These are phyloP conservation scores for Loriculus beryllinus DNA, from an alignment of 2,797 vertebrate genomes.

Conservation along the genomic window DNA sequence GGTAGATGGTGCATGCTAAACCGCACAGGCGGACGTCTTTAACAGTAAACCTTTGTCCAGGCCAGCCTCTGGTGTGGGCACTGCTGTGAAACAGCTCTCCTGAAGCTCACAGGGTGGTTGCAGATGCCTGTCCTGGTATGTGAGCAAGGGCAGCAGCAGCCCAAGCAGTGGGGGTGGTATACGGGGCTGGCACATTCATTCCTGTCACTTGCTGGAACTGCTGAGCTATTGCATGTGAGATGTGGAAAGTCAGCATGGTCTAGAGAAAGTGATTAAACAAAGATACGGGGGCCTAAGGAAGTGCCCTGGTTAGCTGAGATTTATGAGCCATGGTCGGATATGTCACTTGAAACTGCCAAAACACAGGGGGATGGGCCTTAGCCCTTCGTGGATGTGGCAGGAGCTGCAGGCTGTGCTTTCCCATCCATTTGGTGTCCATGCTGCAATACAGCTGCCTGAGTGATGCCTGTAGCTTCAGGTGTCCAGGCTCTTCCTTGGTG, in stretches of 20 bases:
- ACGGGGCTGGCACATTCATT: rapidly evolving
- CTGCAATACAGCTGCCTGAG: background rate
- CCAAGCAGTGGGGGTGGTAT: rapidly evolving
- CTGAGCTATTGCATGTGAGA: background rate
- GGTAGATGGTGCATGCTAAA: conserved; percentile 16
- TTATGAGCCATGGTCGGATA: background rate
- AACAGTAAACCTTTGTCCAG: conserved; percentile 26
- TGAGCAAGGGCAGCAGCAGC: background rate
- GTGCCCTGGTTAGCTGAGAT: conserved; percentile 33
- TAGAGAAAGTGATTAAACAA: conserved; percentile 2
- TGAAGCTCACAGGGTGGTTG: background rate
- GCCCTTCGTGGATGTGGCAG: background rate
- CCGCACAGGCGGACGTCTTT: background rate
- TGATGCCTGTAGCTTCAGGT: background rate
- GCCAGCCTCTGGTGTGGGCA: background rate
- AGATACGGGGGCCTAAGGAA: background rate
- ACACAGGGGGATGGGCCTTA: background rate
- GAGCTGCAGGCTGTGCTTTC: background rate
- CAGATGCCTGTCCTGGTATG: background rate
- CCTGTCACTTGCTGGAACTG: background rate
- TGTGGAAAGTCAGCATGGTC: background rate
- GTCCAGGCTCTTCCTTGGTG: background rate
- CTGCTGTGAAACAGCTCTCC: background rate
- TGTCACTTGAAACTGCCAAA: background rate
- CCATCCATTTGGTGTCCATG: background rate